phyloP scores from a whole-genome alignment of 1,140 invertebrate species.

The Belonocnema kinseyi region DNA sequence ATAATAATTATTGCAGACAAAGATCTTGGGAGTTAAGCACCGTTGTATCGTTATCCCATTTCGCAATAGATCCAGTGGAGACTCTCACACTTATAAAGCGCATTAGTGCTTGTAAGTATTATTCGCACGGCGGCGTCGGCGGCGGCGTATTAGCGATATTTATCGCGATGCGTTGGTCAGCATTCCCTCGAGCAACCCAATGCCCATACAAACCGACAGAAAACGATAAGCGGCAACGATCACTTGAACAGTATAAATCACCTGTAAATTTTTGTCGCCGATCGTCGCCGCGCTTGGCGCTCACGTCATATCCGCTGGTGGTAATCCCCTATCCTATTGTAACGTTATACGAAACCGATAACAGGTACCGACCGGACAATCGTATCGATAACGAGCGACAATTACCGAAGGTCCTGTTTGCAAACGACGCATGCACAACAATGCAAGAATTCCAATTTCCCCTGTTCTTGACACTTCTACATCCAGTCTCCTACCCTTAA shows the following conservation, averaged over 20 bases:
- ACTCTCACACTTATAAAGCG: not conserved
- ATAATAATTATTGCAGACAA: not conserved
- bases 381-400: slow-evolving; percentile 63
- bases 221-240: not conserved
- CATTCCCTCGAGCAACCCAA: slow-evolving; percentile 19
- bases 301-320: slow-evolving; percentile 49
- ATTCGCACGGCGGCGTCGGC: slow-evolving; percentile 20
- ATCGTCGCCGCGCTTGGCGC: not conserved
- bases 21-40: not conserved
- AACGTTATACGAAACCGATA: slow-evolving; percentile 5
- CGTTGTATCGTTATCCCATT: not conserved
- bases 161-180: slow-evolving; percentile 35
- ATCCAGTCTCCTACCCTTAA: not conserved
- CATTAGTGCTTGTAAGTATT: not conserved
- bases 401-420: slow-evolving; percentile 55
- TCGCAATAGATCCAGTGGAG: not conserved
- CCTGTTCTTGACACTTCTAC: not conserved
- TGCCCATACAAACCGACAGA: not conserved
- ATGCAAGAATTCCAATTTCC: slow-evolving; percentile 34
- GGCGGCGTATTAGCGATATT: slow-evolving; percentile 38
- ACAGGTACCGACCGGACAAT: slow-evolving; percentile 48
- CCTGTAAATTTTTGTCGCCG: not conserved
- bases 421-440: slow-evolving; percentile 37
- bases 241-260: slow-evolving; percentile 25
- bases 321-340: slow-evolving; percentile 47